A percentile compares a stretch with the other conserved stretches of the same genome.
phyloP scores from a whole-genome alignment of 2,113 vertebrate species.

The Nyctibius bracteatus region DNA sequence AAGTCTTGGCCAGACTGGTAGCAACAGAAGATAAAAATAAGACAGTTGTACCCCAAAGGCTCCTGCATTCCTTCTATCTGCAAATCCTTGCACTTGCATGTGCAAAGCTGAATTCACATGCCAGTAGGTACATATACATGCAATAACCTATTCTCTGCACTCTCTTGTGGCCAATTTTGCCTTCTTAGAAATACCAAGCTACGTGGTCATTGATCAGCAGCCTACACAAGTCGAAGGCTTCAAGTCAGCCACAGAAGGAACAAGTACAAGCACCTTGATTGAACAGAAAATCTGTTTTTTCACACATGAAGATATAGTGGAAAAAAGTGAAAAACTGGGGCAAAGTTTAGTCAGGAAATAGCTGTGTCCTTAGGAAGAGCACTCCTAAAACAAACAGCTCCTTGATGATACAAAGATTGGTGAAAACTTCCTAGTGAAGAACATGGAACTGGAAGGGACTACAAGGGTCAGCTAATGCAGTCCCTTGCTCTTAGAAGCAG shows the following conservation, averaged over 20 bases:
- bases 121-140: background rate
- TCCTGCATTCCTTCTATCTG: conserved; percentile 20
- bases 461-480: background rate
- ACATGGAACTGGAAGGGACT: background rate
- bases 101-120: background rate
- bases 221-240: background rate
- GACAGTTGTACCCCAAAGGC: conserved; percentile 19
- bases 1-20: conserved; percentile 26
- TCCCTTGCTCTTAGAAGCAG: background rate
- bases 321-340: background rate
- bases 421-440: background rate
- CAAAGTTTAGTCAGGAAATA: background rate
- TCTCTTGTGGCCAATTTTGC: background rate
- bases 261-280: background rate
- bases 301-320: background rate
- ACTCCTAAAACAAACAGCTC: background rate
- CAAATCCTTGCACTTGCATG: background rate
- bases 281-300: background rate
- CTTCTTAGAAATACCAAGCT: background rate
- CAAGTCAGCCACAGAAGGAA: background rate
- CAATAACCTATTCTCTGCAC: background rate
- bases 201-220: background rate
- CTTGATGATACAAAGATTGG: background rate
- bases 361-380: background rate
- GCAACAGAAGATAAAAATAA: background rate